A percentile compares a stretch with the other conserved stretches of the same genome.
phyloP scores from a whole-genome alignment of 2,797 vertebrate species.

The Threskiornis aethiopicus region DNA sequence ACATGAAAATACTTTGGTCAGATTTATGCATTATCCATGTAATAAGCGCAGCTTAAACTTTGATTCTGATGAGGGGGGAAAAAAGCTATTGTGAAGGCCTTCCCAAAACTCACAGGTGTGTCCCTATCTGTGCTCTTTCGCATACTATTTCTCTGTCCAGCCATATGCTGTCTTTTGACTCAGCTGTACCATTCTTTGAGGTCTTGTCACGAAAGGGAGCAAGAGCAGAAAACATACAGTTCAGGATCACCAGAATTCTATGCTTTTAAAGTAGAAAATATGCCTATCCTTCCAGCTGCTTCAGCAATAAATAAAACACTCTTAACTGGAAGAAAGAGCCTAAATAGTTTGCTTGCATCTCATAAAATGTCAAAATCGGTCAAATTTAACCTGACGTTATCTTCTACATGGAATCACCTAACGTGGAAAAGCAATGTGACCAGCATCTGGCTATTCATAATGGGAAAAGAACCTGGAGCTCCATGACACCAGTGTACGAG shows the following conservation, averaged over 20 bases:
- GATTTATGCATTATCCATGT: not conserved
- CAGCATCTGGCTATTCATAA: not conserved
- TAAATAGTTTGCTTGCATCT: not conserved
- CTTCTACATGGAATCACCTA: not conserved
- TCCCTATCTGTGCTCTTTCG: not conserved
- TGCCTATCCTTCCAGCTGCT: not conserved
- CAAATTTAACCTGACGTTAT: not conserved
- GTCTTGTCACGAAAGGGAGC: not conserved
- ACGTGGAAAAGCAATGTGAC: not conserved
- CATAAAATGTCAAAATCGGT: not conserved
- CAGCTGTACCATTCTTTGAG: not conserved
- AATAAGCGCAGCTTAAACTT: not conserved
- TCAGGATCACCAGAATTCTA: not conserved
- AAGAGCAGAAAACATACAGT: not conserved
- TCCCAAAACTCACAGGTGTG: not conserved
- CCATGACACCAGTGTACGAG: constrained; percentile 92
- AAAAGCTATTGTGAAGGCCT: not conserved
- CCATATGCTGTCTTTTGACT: not conserved
- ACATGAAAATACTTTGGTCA: not conserved
- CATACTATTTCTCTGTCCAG: not conserved
- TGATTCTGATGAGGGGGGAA: not conserved
- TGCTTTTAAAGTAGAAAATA: not conserved
- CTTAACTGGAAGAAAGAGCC: not conserved
- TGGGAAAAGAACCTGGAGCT: constrained; percentile 80
- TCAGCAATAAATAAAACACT: not conserved